Evolutionary conservation across 2,797 vertebrate genomes (phyloP).

Genomic region (Sternotherus odoratus): DNA sequence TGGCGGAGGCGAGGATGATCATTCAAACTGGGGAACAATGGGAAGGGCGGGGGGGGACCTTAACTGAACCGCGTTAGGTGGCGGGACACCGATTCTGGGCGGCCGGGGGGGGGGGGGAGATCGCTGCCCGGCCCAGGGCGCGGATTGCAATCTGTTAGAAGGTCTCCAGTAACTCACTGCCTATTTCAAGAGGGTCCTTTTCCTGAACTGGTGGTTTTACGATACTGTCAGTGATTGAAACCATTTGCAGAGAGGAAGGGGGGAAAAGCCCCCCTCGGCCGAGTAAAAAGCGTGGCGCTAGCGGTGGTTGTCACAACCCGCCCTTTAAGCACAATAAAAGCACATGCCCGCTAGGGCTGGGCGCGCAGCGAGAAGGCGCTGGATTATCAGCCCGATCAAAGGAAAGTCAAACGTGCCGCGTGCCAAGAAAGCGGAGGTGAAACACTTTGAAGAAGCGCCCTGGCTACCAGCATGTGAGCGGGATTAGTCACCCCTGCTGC

Average conservation of each 20-base stretch:
- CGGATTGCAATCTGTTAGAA: not conserved
- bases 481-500: not conserved
- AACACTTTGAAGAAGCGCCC: not conserved
- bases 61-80: not conserved
- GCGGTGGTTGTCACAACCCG: too few species aligned
- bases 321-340: not conserved
- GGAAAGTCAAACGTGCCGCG: not conserved
- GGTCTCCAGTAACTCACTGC: not conserved
- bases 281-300: too few species aligned
- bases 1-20: not conserved
- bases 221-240: not conserved
- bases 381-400: not conserved
- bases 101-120: not conserved
- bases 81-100: not conserved
- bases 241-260: not conserved
- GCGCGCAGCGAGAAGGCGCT: not conserved
- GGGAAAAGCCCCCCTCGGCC: too few species aligned
- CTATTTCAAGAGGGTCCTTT: not conserved
- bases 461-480: not conserved
- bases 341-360: not conserved
- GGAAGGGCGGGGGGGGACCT: not conserved
- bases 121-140: not conserved
- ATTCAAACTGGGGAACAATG: slow-evolving; percentile 50
- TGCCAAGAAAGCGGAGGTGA: not conserved
- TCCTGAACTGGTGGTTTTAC: not conserved